A percentile compares a stretch with the other conserved stretches of the same genome.
Conservation (phyloP, 2,113 vertebrate species). For the Centropus bengalensis region DNA sequence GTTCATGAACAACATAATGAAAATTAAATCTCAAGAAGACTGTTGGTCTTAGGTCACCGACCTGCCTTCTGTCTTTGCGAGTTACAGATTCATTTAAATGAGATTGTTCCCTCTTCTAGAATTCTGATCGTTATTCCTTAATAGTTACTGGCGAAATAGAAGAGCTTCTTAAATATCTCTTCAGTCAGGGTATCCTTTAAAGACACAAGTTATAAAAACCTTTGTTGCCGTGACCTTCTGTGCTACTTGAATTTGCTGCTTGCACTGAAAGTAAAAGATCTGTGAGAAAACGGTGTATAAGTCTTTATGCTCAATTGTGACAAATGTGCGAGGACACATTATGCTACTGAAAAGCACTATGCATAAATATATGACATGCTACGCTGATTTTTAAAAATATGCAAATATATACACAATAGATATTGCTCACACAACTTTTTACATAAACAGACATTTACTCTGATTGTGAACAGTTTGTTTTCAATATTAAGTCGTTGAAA, state of each 20-base stretch:
- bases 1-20: slow-evolving; percentile 95
- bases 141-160: slow-evolving; percentile 65
- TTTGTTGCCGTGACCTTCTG: slow-evolving; percentile 72
- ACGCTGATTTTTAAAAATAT: neutral
- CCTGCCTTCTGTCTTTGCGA: slow-evolving; percentile 77
- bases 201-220: slow-evolving; percentile 73
- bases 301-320: slow-evolving; percentile 53
- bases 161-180: slow-evolving; percentile 71
- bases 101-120: slow-evolving; percentile 72
- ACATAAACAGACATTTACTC: neutral
- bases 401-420: neutral
- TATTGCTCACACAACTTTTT: neutral
- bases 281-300: slow-evolving; percentile 73
- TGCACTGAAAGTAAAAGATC: slow-evolving; percentile 77
- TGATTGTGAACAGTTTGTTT: neutral
- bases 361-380: neutral
- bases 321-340: slow-evolving; percentile 40
- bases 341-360: neutral
- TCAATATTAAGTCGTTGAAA: slow-evolving; percentile 19
- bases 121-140: slow-evolving; percentile 71
- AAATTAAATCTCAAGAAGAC: slow-evolving; percentile 81
- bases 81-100: slow-evolving; percentile 71
- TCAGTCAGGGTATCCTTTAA: slow-evolving; percentile 75
- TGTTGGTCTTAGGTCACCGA: slow-evolving; percentile 79
- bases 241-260: slow-evolving; percentile 81